Percentiles rank a stretch among this genome's conserved stretches.
Evolutionary conservation across 2,888 invertebrate genomes (phyloP).

Genomic region (Amiota communis): DNA sequence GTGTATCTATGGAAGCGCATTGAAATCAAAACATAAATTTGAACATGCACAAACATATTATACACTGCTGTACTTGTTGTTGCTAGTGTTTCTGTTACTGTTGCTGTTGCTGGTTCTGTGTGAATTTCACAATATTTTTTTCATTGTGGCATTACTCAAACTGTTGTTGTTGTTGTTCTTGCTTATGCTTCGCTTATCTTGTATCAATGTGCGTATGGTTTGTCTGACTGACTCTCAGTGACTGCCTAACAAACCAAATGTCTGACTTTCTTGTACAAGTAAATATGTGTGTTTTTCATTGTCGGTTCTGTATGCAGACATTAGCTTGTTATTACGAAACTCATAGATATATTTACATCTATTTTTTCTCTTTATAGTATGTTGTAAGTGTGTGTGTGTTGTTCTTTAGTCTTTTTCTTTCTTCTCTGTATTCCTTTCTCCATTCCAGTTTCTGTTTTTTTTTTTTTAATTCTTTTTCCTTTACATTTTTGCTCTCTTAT

Average conservation of each 20-base stretch:
- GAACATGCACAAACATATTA: not conserved
- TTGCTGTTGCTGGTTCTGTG: constrained; percentile 16
- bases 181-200: constrained; percentile 23
- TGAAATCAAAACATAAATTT: constrained; percentile 23
- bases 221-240: not conserved
- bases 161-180: not conserved
- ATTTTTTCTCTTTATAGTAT: constrained; percentile 3
- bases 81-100: constrained; percentile 2
- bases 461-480: constrained; percentile 35
- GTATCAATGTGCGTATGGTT: constrained; percentile 22
- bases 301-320: constrained; percentile 1
- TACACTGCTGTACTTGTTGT: not conserved
- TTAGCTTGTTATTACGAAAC: constrained; percentile 26
- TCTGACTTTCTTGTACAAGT: not conserved
- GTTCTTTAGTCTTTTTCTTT: constrained; percentile 23
- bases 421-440: constrained; percentile 23
- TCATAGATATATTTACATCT: constrained; percentile 6
- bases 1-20: not conserved
- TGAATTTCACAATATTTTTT: constrained; percentile 14
- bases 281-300: not conserved
- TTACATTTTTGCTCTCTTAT: constrained; percentile 54
- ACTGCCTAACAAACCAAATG: not conserved
- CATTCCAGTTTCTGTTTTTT: not conserved
- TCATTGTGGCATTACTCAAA: not conserved
- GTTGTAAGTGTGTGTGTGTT: constrained; percentile 25